Evolutionary conservation across 2,797 vertebrate species (phyloP).

Genomic region (Sebastes iracundus): DNA sequence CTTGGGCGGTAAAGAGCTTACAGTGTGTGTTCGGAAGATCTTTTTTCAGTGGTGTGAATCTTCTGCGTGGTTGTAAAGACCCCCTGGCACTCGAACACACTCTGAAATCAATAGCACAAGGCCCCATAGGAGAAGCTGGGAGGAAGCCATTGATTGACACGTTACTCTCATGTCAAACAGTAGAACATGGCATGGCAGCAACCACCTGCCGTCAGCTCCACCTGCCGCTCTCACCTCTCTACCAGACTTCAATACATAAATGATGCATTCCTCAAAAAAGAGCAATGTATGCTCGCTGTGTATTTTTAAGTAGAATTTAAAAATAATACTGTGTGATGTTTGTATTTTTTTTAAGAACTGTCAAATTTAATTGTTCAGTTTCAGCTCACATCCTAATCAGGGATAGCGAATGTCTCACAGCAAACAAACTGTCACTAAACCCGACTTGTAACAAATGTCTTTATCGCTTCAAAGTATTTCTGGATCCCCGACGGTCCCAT

Average conservation of each 20-base stretch:
- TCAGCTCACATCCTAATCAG: constrained; percentile 52
- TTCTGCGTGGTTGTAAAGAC: constrained; percentile 61
- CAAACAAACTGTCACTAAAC: constrained; percentile 50
- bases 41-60: constrained; percentile 61
- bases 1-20: constrained; percentile 13
- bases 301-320: neutral
- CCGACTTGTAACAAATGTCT: constrained; percentile 56
- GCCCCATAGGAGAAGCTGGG: constrained; percentile 73
- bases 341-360: constrained; percentile 14
- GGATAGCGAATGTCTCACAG: constrained; percentile 19
- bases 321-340: neutral
- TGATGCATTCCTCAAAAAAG: constrained; percentile 3
- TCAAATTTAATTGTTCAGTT: constrained; percentile 59
- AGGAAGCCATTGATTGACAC: constrained; percentile 84
- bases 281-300: neutral
- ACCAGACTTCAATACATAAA: constrained; percentile 18
- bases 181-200: constrained; percentile 73
- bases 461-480: constrained; percentile 70
- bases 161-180: constrained; percentile 79
- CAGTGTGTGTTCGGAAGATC: constrained; percentile 25
- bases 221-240: constrained; percentile 67
- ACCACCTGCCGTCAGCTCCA: constrained; percentile 75
- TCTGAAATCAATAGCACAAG: constrained; percentile 80
- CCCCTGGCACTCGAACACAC: constrained; percentile 76
- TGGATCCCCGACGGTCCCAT: constrained; percentile 53